phyloP scores from a whole-genome alignment of 2,113 vertebrate species.

The Megalops atlanticus region DNA sequence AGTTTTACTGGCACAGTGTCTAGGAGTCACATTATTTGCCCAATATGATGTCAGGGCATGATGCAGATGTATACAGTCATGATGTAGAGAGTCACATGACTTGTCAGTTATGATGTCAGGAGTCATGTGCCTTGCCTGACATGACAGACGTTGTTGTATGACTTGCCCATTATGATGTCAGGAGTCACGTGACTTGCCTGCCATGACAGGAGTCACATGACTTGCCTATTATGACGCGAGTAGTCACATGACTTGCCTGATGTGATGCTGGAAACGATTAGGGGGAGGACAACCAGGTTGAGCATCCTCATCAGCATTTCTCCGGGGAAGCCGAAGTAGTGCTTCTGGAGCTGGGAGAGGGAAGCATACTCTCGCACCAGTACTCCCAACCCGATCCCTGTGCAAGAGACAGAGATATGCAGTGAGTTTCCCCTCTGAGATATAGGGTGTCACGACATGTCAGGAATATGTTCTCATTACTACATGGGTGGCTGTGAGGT shows the following conservation, averaged over 20 bases:
- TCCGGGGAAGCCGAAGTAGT: constrained; percentile 82
- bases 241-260: constrained; percentile 64
- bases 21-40: not conserved
- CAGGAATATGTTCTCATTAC: too few relatives aligned
- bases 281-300: constrained; percentile 78
- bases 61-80: too few relatives aligned
- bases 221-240: not conserved
- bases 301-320: constrained; percentile 84
- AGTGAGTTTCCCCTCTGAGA: too few relatives aligned
- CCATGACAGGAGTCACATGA: not conserved
- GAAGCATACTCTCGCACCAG: constrained; percentile 73
- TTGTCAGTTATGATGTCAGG: not conserved
- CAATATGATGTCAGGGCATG: too few relatives aligned
- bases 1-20: not conserved
- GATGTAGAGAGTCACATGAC: not conserved
- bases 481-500: too few relatives aligned
- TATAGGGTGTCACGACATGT: too few relatives aligned
- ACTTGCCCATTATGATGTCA: not conserved
- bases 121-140: not conserved
- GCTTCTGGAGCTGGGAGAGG: constrained; percentile 73
- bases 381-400: constrained; percentile 72
- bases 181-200: not conserved
- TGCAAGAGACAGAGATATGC: constrained; percentile 33
- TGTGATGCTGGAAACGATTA: constrained; percentile 84
- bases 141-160: too few relatives aligned